Percentiles rank a stretch among this genome's conserved stretches.
Evolutionary conservation across 2,888 invertebrate species (phyloP).

Genomic region (Gymnosoma rotundatum): DNA sequence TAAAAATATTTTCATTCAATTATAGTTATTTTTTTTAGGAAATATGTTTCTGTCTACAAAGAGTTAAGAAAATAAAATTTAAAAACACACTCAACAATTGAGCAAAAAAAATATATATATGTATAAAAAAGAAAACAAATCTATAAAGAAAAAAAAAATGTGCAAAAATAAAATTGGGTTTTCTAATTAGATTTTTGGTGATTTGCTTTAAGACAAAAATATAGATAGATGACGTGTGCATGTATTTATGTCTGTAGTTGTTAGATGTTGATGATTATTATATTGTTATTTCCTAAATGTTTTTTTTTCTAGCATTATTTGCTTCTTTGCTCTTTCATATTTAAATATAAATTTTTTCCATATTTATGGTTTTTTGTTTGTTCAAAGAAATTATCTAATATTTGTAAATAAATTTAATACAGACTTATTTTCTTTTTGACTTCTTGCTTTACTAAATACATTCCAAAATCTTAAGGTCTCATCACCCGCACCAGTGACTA

Average conservation of each 20-base stretch:
- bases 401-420: constrained; percentile 96
- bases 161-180: constrained; percentile 29
- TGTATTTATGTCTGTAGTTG: not conserved
- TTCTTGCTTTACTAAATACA: constrained; percentile 98
- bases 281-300: constrained; percentile 17
- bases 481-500: constrained; percentile 99
- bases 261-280: constrained; percentile 24
- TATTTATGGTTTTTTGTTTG: not conserved
- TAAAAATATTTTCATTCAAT: constrained; percentile 35
- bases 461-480: constrained; percentile 99
- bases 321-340: constrained; percentile 16
- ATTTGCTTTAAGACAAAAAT: constrained; percentile 63
- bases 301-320: too few relatives aligned
- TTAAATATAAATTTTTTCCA: not conserved
- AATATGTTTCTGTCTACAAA: constrained; percentile 1
- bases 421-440: constrained; percentile 96
- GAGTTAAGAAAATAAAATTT: not conserved
- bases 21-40: constrained; percentile 22
- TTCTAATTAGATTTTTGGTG: constrained; percentile 64
- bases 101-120: constrained; percentile 24
- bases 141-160: constrained; percentile 31
- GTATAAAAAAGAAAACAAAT: constrained; percentile 26
- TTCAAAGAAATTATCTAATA: constrained; percentile 85
- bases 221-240: constrained; percentile 44
- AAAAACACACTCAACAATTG: not conserved